Evolutionary conservation across 2,888 invertebrate species (phyloP).

Genomic region (Drosophila pseudotakahashii): DNA sequence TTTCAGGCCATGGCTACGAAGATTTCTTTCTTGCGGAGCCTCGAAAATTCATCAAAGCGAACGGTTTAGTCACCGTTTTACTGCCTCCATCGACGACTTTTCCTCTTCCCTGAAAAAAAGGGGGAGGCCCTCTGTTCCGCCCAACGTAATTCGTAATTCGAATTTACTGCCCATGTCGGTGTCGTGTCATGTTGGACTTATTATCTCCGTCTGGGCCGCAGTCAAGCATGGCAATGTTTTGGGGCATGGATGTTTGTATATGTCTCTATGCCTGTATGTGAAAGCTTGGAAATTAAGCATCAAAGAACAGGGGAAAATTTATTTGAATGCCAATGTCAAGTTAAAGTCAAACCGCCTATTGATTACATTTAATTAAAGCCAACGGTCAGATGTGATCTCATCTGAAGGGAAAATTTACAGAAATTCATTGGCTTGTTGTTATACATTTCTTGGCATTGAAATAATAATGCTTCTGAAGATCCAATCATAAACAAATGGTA

Average conservation of each 20-base stretch:
- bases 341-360: constrained; percentile 61
- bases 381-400: constrained; percentile 38
- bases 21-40: constrained; percentile 30
- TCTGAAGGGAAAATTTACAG: constrained; percentile 24
- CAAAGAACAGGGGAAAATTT: constrained; percentile 22
- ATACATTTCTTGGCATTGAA: constrained; percentile 19
- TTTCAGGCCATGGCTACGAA: constrained; percentile 7
- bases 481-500: constrained; percentile 16
- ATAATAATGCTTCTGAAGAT: neutral
- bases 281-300: constrained; percentile 48
- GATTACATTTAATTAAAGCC: constrained; percentile 61
- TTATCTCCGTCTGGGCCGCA: constrained; percentile 45
- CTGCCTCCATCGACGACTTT: neutral
- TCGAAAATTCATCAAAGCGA: constrained; percentile 36
- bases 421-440: constrained; percentile 9
- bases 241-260: constrained; percentile 2
- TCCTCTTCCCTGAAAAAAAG: neutral
- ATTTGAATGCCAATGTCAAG: constrained; percentile 77
- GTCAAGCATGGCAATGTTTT: constrained; percentile 36
- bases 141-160: constrained; percentile 50
- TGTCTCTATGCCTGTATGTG: constrained; percentile 8
- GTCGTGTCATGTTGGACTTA: constrained; percentile 44
- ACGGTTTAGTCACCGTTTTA: constrained; percentile 34
- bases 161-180: constrained; percentile 55
- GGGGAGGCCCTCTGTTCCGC: constrained; percentile 5